Conservation (phyloP, 2,113 vertebrate species). For the Gymnobelideus leadbeateri region DNA sequence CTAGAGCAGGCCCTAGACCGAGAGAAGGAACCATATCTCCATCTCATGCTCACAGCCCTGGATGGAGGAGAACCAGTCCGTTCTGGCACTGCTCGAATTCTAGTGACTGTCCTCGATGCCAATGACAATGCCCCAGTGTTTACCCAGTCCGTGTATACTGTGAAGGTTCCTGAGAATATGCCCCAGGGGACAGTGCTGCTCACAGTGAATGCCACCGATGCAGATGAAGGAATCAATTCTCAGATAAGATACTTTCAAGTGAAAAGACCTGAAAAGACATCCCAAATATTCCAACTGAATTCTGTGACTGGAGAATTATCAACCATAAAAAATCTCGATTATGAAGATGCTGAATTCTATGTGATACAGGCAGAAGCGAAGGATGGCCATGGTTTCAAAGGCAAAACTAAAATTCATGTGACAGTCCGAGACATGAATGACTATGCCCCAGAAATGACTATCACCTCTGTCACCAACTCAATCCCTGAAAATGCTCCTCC, state of each 20-base stretch:
- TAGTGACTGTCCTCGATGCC: conserved; percentile 75
- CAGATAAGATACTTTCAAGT: conserved; percentile 81
- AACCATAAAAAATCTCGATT: conserved; percentile 82
- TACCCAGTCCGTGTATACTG: conserved; percentile 77
- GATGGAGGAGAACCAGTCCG: conserved; percentile 80
- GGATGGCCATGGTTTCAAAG: conserved; percentile 81
- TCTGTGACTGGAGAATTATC: conserved; percentile 79
- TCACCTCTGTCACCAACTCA: conserved; percentile 78
- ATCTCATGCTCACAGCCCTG: conserved; percentile 77
- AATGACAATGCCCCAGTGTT: conserved; percentile 85
- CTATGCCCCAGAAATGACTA: conserved; percentile 80
- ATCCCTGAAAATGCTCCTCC: conserved; percentile 77
- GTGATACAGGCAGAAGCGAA: conserved; percentile 81
- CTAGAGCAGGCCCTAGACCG: conserved; percentile 78
- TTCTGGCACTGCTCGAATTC: conserved; percentile 79
- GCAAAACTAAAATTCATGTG: conserved; percentile 78
- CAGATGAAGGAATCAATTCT: conserved; percentile 81
- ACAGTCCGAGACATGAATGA: conserved; percentile 83
- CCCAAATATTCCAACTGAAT: conserved; percentile 81
- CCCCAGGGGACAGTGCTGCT: conserved; percentile 72
- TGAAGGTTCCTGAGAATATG: conserved; percentile 75
- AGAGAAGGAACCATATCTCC: conserved; percentile 74
- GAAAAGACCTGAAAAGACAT: conserved; percentile 74
- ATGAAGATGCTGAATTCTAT: conserved; percentile 81
- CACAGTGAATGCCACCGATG: conserved; percentile 79